Conservation (phyloP, 2,113 vertebrate genomes). For the Salvelinus namaycush region DNA sequence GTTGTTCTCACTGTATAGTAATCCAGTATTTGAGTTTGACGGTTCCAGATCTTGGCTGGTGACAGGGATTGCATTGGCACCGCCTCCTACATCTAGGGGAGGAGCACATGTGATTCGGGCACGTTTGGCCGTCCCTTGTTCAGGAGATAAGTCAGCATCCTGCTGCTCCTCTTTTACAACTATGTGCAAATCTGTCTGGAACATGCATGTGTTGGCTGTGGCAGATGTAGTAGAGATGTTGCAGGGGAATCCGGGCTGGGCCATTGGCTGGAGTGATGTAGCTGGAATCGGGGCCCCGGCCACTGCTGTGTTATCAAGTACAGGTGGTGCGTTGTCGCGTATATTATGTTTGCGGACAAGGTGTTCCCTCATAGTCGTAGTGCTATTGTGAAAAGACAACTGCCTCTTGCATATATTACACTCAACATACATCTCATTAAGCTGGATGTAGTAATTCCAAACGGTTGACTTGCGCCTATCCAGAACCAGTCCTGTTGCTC, state of each 20-base stretch:
- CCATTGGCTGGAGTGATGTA: conserved; percentile 28
- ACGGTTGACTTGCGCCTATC: conserved; percentile 63
- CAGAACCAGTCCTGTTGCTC: background rate
- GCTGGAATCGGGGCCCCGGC: conserved; percentile 29
- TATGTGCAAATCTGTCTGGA: conserved; percentile 40
- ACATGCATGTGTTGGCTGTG: conserved; percentile 19
- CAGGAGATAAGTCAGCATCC: conserved; percentile 36
- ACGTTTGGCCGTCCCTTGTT: conserved; percentile 37
- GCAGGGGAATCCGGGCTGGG: conserved; percentile 24
- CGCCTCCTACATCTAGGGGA: conserved; percentile 12
- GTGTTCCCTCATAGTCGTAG: conserved; percentile 72
- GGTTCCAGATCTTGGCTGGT: conserved; percentile 34
- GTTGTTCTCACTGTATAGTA: conserved; percentile 30
- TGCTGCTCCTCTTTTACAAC: conserved; percentile 57
- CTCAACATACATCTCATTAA: conserved; percentile 66
- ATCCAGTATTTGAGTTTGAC: conserved; percentile 22
- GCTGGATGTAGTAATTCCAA: conserved; percentile 72
- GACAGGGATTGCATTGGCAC: conserved; percentile 18
- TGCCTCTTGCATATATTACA: conserved; percentile 73
- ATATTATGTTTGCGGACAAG: conserved; percentile 68
- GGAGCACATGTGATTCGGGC: conserved; percentile 23
- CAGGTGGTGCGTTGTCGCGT: conserved; percentile 37
- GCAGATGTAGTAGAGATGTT: conserved; percentile 23
- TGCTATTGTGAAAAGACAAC: conserved; percentile 74
- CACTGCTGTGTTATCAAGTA: conserved; percentile 13